These are phyloP conservation scores for Drosophila tristis DNA, from an alignment of 1,140 invertebrate genomes.

Conservation along the genomic window DNA sequence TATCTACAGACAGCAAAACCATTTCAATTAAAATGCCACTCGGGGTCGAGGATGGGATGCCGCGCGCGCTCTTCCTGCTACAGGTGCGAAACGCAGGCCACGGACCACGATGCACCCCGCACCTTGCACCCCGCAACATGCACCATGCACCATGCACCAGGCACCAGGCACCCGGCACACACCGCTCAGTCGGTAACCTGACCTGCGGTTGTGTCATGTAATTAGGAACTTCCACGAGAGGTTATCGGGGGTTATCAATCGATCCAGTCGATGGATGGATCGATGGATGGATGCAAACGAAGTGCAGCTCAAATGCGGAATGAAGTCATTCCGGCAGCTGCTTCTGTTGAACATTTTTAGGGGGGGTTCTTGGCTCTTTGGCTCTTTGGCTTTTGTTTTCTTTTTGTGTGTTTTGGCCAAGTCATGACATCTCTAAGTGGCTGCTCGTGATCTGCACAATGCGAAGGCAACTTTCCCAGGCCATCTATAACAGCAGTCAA, in stretches of 20 bases:
- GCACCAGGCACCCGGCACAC: not conserved
- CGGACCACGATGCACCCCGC: conserved; percentile 10
- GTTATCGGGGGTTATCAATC: conserved; percentile 11
- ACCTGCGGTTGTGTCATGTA: conserved; percentile 77
- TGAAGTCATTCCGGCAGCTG: conserved; percentile 58
- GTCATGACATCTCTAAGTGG: conserved; percentile 60
- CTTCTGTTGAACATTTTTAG: conserved; percentile 11
- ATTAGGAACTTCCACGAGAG: conserved; percentile 72
- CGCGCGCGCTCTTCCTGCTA: conserved; percentile 42
- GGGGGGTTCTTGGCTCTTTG: not conserved
- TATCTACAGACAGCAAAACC: conserved; percentile 16
- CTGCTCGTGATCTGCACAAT: conserved; percentile 54
- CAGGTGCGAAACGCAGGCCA: conserved; percentile 47
- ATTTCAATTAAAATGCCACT: conserved; percentile 79
- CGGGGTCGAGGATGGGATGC: conserved; percentile 33
- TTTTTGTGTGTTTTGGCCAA: conserved; percentile 5
- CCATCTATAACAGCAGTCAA: conserved; percentile 42
- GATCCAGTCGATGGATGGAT: conserved; percentile 30
- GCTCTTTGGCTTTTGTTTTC: not conserved
- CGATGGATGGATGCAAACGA: conserved; percentile 32
- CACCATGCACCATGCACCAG: no score
- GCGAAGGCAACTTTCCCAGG: conserved; percentile 59
- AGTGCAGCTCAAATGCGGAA: conserved; percentile 47
- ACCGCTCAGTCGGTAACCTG: conserved; percentile 24
- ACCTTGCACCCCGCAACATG: no score